These are phyloP conservation scores for Pangasius larnaudii DNA, from an alignment of 2,797 vertebrate species.

Conservation along the genomic window DNA sequence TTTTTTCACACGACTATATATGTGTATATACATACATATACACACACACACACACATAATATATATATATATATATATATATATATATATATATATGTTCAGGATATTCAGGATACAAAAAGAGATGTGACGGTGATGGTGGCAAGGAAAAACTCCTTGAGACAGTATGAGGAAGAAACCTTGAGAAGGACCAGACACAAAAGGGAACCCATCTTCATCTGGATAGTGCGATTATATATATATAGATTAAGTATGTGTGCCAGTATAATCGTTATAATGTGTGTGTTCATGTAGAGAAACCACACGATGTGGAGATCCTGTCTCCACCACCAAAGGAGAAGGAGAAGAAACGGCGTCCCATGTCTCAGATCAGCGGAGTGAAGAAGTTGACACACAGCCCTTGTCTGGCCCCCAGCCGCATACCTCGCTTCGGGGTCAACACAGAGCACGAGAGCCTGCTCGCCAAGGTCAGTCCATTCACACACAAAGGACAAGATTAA, in stretches of 20 bases:
- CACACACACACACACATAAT: too few species aligned
- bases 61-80: too few species aligned
- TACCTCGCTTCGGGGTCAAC: constrained; percentile 88
- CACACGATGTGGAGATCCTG: constrained; percentile 88
- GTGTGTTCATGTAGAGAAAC: constrained; percentile 79
- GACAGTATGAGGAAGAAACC: too few species aligned
- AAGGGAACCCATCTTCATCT: too few species aligned
- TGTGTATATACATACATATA: too few species aligned
- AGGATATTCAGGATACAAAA: too few species aligned
- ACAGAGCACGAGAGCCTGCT: constrained; percentile 83
- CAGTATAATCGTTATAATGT: background rate
- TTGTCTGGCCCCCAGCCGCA: constrained; percentile 70
- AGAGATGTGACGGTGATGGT: too few species aligned
- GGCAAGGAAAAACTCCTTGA: too few species aligned
- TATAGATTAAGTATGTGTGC: background rate
- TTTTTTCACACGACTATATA: too few species aligned
- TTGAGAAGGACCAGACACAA: too few species aligned
- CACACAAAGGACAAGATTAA: background rate
- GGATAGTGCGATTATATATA: too few species aligned
- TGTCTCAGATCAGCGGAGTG: constrained; percentile 89
- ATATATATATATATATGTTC: too few species aligned
- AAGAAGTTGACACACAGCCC: constrained; percentile 76
- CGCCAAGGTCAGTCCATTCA: constrained; percentile 77
- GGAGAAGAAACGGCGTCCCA: constrained; percentile 82
- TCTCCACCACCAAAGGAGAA: constrained; percentile 74